A percentile compares a stretch with the other conserved stretches of the same genome.
Conservation (phyloP, 2,797 vertebrate species). For the Etheostoma perlongum region DNA sequence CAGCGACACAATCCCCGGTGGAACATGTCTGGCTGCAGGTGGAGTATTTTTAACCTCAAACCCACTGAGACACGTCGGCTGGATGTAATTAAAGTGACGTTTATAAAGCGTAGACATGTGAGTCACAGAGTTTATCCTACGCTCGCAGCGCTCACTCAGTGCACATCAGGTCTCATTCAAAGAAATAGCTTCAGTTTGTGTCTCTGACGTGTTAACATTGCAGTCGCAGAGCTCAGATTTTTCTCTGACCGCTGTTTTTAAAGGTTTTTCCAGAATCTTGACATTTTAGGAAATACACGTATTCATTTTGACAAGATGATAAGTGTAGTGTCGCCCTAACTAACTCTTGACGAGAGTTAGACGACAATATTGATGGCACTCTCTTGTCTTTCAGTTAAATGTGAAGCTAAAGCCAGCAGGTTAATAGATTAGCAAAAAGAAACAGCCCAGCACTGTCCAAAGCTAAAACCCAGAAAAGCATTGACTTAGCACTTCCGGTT, state of each 20-base stretch:
- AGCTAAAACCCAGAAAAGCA: too few species aligned
- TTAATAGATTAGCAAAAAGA: background rate
- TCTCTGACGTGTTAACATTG: background rate
- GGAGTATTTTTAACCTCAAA: constrained; percentile 55
- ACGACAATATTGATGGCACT: background rate
- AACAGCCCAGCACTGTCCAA: background rate
- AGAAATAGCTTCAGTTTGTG: background rate
- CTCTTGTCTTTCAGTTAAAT: too few species aligned
- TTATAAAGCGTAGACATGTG: constrained; percentile 28
- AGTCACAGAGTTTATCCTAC: constrained; percentile 36
- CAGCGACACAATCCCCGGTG: background rate
- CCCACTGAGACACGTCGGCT: constrained; percentile 36
- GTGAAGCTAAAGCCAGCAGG: background rate
- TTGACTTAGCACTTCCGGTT: too few species aligned
- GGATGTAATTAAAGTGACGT: constrained; percentile 59
- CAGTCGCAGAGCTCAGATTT: too few species aligned
- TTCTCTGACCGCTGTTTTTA: too few species aligned
- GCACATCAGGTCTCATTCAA: constrained; percentile 20
- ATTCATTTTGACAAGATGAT: background rate
- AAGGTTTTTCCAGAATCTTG: background rate
- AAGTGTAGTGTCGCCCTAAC: too few species aligned
- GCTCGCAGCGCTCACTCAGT: background rate
- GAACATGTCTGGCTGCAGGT: constrained; percentile 34
- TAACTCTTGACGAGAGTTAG: background rate
- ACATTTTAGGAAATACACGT: background rate